Percentiles rank a stretch among this genome's conserved stretches.
phyloP scores from a whole-genome alignment of 2,113 vertebrate species.

The Paedocypris sp. region DNA sequence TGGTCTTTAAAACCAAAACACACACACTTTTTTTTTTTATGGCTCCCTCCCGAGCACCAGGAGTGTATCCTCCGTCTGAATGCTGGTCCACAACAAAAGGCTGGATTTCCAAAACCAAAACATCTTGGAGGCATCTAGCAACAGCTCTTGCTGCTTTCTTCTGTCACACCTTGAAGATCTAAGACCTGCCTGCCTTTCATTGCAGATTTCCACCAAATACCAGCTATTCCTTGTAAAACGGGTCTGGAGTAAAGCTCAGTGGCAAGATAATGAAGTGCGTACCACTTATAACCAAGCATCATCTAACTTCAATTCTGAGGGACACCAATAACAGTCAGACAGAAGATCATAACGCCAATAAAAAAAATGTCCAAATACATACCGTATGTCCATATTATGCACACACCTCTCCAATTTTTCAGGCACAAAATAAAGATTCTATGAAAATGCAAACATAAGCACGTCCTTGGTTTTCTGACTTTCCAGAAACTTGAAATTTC shows the following conservation, averaged over 20 bases:
- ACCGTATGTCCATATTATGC: too few relatives aligned
- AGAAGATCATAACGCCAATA: too few relatives aligned
- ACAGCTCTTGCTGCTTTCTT: background rate
- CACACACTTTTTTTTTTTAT: constrained; percentile 3
- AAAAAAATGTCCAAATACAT: too few relatives aligned
- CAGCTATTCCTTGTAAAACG: constrained; percentile 26
- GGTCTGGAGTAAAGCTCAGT: constrained; percentile 13
- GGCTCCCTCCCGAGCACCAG: constrained; percentile 4
- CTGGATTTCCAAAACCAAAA: constrained; percentile 18
- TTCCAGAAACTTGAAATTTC: too few relatives aligned
- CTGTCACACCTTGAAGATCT: constrained; percentile 2
- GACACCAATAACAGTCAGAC: too few relatives aligned
- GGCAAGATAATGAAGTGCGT: constrained; percentile 12
- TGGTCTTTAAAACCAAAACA: constrained; percentile 29
- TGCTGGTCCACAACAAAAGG: constrained; percentile 29
- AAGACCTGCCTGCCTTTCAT: background rate
- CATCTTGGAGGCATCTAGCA: constrained; percentile 5
- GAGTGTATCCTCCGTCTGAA: constrained; percentile 18
- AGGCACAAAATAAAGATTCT: too few relatives aligned
- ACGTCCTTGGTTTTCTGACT: too few relatives aligned
- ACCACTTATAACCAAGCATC: too few relatives aligned
- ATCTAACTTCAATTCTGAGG: too few relatives aligned
- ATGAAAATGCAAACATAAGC: too few relatives aligned
- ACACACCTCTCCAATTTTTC: too few relatives aligned
- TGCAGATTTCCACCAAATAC: background rate